Evolutionary conservation across 92 coral and sea anemone species (phyloP), one percentile per base, ranked within the genome.

Genomic region (Zoanthus sansibaricus): DNA sequence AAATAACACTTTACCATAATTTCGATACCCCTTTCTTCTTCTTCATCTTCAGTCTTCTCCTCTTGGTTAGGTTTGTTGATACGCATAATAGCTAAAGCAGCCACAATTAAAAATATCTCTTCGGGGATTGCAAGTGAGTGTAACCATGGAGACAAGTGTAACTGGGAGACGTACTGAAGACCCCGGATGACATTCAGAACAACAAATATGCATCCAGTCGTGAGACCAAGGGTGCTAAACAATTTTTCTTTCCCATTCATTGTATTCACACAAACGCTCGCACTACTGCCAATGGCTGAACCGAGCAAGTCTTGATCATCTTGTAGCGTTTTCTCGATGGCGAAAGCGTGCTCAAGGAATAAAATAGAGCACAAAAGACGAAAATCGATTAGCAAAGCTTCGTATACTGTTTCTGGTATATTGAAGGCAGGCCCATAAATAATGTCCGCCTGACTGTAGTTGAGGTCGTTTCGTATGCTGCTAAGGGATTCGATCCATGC

Each of bases 361-460:
- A 72, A 48, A 56, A 72, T 12, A 15, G 77, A 72, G 54, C 77
- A 72, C 17, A 72, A 15, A 42, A 72, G 77, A 72, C 21, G 77
- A 72, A 72, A 72, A n/a, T 72, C 77, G 37, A 72, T 72, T 44
- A 72, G 77, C 15, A 72, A 37, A 42, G 77, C 77, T 72, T 72
- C 77, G 54, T 72, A 72, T 14, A 72, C 17, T 15, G 77, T 72
- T 20, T 33, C 77, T 44, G 77, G 77, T 72, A 72, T 72, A 6
- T 72, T 72, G 55, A 72, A 72, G 9, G 77, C 77, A 5, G 77
- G 46, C 44, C 77, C 77, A 15, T 72, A 72, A 45, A 72, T 48
- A 15, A 44, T 37, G 77, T 17, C 44, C 77, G 77, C 77, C 17
- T 37, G 77, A 55, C 77, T 72, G 15, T 42, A 72, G 54, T 20